phyloP scores from a whole-genome alignment of 2,113 vertebrate species.

The Grallaria varia region DNA sequence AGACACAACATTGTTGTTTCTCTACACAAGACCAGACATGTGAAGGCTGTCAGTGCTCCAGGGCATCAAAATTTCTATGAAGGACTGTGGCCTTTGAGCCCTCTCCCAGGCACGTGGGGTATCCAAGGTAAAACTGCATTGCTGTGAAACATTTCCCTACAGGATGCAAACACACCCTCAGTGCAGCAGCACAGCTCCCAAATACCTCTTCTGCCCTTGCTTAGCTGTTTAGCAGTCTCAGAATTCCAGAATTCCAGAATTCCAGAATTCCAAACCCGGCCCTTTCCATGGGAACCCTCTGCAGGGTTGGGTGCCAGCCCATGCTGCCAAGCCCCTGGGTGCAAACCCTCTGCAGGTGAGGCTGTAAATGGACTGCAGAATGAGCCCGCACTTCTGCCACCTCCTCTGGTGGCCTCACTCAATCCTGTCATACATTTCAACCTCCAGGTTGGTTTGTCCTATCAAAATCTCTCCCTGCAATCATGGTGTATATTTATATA shows the following conservation, averaged over 20 bases:
- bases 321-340: fast-evolving
- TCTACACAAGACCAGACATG: background rate
- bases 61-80: background rate
- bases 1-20: background rate
- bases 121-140: fast-evolving
- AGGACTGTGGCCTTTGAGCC: background rate
- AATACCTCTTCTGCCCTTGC: background rate
- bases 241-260: too few species aligned
- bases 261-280: background rate
- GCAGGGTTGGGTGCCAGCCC: background rate
- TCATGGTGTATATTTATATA: too few species aligned
- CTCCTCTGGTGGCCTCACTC: background rate
- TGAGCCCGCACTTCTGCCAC: background rate
- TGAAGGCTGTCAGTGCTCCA: background rate
- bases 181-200: background rate
- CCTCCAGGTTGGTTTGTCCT: background rate
- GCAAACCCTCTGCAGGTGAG: background rate
- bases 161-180: background rate
- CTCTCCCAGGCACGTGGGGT: fast-evolving
- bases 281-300: background rate
- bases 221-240: background rate
- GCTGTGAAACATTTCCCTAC: background rate
- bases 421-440: background rate
- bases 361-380: background rate
- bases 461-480: background rate